A percentile compares a stretch with the other conserved stretches of the same genome.
phyloP scores from a whole-genome alignment of 1,140 invertebrate genomes.

The Bradynema listronoti region DNA sequence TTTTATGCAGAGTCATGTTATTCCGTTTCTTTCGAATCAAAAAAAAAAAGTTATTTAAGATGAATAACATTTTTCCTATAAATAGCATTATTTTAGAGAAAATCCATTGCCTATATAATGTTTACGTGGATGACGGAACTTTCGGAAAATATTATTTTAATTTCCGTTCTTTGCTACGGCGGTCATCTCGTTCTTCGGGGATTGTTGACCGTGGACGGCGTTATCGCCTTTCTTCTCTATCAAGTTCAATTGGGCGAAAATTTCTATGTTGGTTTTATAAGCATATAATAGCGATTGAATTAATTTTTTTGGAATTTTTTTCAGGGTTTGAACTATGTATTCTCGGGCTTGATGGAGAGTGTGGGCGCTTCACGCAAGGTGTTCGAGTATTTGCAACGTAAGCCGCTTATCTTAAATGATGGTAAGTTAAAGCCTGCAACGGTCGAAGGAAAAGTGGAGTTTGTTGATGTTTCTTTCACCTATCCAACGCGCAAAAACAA shows the following conservation, averaged over 20 bases:
- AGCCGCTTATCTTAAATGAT: constrained; percentile 52
- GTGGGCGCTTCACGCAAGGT: constrained; percentile 60
- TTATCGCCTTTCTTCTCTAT: constrained; percentile 53
- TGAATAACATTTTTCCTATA: neutral
- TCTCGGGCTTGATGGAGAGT: constrained; percentile 59
- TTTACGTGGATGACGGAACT: constrained; percentile 39
- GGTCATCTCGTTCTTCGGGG: constrained; percentile 49
- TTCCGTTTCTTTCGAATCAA: neutral
- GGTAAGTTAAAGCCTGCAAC: constrained; percentile 22
- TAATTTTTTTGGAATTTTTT: neutral
- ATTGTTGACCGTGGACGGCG: constrained; percentile 33
- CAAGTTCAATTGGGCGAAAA: constrained; percentile 57
- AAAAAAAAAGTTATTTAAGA: neutral
- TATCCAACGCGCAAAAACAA: constrained; percentile 61
- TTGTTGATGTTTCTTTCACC: constrained; percentile 59
- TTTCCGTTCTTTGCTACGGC: constrained; percentile 53
- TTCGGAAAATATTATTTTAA: constrained; percentile 44
- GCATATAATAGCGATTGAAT: neutral
- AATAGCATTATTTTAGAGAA: constrained; percentile 9
- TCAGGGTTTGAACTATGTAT: constrained; percentile 47
- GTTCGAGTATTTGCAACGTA: constrained; percentile 59
- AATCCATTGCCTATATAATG: constrained; percentile 37
- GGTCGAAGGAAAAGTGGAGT: constrained; percentile 57
- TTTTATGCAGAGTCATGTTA: constrained; percentile 8
- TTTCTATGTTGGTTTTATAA: constrained; percentile 16